Evolutionary conservation across 2,113 vertebrate genomes (phyloP).

Genomic region (Daubentonia madagascariensis): DNA sequence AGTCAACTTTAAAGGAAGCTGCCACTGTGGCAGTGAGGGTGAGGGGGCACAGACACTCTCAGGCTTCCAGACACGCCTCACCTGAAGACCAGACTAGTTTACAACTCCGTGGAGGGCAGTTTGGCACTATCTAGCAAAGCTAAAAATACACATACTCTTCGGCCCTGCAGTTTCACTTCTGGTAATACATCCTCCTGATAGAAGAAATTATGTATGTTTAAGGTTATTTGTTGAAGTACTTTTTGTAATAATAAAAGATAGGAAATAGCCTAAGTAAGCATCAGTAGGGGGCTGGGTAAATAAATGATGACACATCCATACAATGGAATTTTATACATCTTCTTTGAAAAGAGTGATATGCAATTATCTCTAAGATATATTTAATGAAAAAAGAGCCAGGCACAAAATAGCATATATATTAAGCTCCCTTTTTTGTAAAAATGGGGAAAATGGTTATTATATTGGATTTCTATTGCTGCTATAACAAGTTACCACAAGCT

Average conservation of each 20-base stretch:
- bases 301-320: neutral
- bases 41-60: neutral
- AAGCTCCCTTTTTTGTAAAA: neutral
- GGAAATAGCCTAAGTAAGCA: neutral
- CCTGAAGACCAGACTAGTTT: neutral
- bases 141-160: neutral
- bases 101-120: neutral
- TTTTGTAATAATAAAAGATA: neutral
- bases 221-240: neutral
- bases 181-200: neutral
- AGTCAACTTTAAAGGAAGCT: neutral
- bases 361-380: neutral
- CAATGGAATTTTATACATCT: neutral
- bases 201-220: neutral
- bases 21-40: neutral
- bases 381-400: neutral
- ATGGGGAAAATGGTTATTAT: neutral
- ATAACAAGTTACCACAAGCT: neutral
- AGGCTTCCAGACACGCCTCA: fast-evolving
- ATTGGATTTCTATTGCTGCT: neutral
- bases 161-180: neutral
- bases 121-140: neutral
- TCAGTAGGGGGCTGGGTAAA: neutral
- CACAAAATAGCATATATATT: neutral
- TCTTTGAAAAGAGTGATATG: neutral